phyloP scores from a whole-genome alignment of 2,113 vertebrate genomes.

The Atherinomorus stipes region DNA sequence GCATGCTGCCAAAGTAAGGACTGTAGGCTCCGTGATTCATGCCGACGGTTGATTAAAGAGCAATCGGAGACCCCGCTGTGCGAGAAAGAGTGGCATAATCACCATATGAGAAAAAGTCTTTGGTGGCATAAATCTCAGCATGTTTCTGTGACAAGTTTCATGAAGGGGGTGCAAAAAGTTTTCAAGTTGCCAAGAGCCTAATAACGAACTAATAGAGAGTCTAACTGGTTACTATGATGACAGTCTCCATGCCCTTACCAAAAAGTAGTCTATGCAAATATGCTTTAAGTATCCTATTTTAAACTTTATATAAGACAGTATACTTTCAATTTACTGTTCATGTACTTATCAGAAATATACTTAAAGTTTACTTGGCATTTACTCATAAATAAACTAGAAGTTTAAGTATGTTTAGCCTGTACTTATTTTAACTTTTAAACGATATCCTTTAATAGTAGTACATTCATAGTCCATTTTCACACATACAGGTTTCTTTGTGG shows the following conservation, averaged over 20 bases:
- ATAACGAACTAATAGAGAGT: neutral
- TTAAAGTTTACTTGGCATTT: too few species aligned
- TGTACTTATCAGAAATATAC: too few species aligned
- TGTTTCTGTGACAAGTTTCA: slow-evolving; percentile 47
- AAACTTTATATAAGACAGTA: too few species aligned
- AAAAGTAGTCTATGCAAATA: too few species aligned
- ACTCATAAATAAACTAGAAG: too few species aligned
- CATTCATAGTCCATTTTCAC: too few species aligned
- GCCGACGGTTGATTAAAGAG: slow-evolving; percentile 76
- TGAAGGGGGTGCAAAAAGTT: slow-evolving; percentile 42
- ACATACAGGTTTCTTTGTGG: too few species aligned
- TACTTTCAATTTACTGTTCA: too few species aligned
- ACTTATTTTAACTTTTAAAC: too few species aligned
- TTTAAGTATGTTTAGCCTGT: too few species aligned
- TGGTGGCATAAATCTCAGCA: slow-evolving; percentile 56
- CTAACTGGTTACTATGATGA: neutral
- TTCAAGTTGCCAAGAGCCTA: slow-evolving; percentile 25
- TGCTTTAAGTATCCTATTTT: too few species aligned
- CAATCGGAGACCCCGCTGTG: slow-evolving; percentile 65
- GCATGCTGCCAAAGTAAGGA: slow-evolving; percentile 60
- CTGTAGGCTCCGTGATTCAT: slow-evolving; percentile 61
- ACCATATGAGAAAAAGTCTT: slow-evolving; percentile 54
- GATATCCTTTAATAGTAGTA: too few species aligned
- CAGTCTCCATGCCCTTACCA: neutral
- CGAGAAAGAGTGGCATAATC: slow-evolving; percentile 66